These are phyloP conservation scores for Numenius phaeopus DNA, from an alignment of 2,797 vertebrate genomes.

Conservation along the genomic window DNA sequence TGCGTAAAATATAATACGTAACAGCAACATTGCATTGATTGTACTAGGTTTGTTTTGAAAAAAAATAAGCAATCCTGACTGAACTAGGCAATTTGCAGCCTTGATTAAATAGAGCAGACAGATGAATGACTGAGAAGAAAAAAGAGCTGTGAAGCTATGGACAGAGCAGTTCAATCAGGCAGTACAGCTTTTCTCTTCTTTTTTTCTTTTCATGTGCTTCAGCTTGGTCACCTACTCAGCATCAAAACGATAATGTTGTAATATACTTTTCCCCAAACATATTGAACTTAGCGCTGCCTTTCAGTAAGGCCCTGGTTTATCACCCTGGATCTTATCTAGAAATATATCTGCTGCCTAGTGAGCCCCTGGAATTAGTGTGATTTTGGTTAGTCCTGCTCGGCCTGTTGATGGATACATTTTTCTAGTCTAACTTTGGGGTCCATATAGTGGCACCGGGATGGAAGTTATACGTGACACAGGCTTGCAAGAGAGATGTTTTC, in stretches of 20 bases:
- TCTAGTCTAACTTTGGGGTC: not conserved
- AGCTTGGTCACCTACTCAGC: not conserved
- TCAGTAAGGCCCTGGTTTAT: not conserved
- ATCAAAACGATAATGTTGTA: not conserved
- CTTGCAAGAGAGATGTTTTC: not conserved
- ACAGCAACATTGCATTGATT: not conserved
- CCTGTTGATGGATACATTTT: not conserved
- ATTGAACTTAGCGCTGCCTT: not conserved
- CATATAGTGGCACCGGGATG: fast-evolving
- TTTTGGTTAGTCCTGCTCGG: not conserved
- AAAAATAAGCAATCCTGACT: not conserved
- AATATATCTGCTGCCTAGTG: fast-evolving
- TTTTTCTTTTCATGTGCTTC: not conserved
- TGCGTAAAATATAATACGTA: not conserved
- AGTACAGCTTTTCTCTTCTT: not conserved
- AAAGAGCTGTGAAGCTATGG: not conserved
- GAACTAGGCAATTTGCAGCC: not conserved
- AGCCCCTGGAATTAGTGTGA: not conserved
- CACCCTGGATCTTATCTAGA: not conserved
- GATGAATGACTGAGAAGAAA: not conserved
- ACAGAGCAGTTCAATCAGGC: not conserved
- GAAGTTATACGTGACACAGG: fast-evolving
- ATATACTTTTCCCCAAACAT: not conserved
- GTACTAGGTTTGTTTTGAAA: not conserved
- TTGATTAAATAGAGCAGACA: not conserved